phyloP scores from a whole-genome alignment of 2,888 invertebrate species.

The Noctuana brunneofusca region DNA sequence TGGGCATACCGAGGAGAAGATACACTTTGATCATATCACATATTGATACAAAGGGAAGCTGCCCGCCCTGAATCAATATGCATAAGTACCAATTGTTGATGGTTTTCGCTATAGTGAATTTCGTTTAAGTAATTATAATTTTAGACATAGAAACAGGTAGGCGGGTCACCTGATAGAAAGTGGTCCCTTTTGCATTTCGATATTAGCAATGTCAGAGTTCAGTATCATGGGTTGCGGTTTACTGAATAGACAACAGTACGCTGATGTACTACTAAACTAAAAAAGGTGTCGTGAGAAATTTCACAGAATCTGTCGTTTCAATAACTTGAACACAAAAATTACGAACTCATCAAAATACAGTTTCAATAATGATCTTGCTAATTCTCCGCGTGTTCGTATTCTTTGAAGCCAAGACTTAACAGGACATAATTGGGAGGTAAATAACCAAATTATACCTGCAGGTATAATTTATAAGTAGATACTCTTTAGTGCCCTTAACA shows the following conservation, averaged over 20 bases:
- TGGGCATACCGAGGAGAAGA: too few species aligned
- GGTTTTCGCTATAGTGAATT: too few species aligned
- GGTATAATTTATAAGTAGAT: too few species aligned
- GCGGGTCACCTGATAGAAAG: too few species aligned
- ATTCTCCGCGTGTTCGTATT: constrained; percentile 11
- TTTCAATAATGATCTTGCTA: constrained; percentile 22
- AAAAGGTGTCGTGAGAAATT: constrained; percentile 11
- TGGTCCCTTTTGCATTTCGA: not conserved
- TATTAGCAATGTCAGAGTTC: not conserved
- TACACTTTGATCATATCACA: too few species aligned
- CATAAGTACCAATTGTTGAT: too few species aligned
- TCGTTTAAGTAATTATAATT: too few species aligned
- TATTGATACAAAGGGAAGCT: too few species aligned
- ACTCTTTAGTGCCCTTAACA: not conserved
- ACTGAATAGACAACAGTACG: too few species aligned
- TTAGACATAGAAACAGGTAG: too few species aligned
- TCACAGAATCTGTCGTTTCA: constrained; percentile 4
- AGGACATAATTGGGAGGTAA: constrained; percentile 34
- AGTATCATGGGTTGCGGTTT: not conserved
- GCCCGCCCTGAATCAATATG: too few species aligned
- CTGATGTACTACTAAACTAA: not conserved
- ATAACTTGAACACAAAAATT: constrained; percentile 14
- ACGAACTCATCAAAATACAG: constrained; percentile 28
- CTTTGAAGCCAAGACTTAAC: constrained; percentile 7
- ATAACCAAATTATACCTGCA: constrained; percentile 25